Evolutionary conservation across 1,140 invertebrate species (phyloP).

Genomic region (Brachionus koreanus): DNA sequence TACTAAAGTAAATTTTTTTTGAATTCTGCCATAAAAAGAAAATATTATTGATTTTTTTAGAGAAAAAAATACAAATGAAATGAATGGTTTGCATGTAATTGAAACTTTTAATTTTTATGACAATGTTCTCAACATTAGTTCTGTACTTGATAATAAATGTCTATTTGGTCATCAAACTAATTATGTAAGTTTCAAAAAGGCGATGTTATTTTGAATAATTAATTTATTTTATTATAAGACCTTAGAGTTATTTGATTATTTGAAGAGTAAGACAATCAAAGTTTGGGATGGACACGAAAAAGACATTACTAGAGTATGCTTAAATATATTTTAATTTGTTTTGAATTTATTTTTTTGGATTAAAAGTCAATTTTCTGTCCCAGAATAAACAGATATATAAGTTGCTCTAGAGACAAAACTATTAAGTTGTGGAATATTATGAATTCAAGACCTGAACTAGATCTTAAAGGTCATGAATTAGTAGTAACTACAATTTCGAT

Average conservation of each 20-base stretch:
- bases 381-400: slow-evolving; percentile 50
- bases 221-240: slow-evolving; percentile 48
- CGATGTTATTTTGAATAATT: background rate
- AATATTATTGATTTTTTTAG: background rate
- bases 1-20: background rate
- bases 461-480: slow-evolving; percentile 51
- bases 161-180: slow-evolving; percentile 19
- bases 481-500: slow-evolving; percentile 52
- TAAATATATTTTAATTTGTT: background rate
- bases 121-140: slow-evolving; percentile 1
- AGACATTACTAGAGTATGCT: slow-evolving; percentile 51
- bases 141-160: background rate
- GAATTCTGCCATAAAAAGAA: background rate
- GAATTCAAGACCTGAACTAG: slow-evolving; percentile 46
- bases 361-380: slow-evolving; percentile 51
- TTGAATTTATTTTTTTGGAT: background rate
- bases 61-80: background rate
- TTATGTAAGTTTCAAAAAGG: background rate
- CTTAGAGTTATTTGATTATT: slow-evolving; percentile 50
- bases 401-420: slow-evolving; percentile 53
- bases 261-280: slow-evolving; percentile 48
- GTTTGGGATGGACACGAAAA: slow-evolving; percentile 52
- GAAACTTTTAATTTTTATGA: background rate
- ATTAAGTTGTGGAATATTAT: slow-evolving; percentile 52
- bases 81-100: background rate